Percentiles rank a stretch among this genome's conserved stretches.
phyloP scores from a whole-genome alignment of 1,140 invertebrate species.

The Microplitis demolitor region DNA sequence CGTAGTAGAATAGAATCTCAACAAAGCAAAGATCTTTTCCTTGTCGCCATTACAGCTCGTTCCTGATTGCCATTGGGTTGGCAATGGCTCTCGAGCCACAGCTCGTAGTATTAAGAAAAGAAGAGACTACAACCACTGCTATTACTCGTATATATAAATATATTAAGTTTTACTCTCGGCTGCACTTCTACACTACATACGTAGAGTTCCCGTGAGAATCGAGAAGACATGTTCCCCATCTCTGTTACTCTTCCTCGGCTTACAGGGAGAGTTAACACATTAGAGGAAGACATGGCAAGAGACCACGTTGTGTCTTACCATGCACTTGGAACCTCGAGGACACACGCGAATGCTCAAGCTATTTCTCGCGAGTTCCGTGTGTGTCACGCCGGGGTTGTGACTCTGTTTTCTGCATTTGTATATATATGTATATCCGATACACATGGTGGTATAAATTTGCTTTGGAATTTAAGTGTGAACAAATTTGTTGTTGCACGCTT shows the following conservation, averaged over 20 bases:
- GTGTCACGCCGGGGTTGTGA: slow-evolving; percentile 5
- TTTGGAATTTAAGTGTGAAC: slow-evolving; percentile 57
- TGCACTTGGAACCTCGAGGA: slow-evolving; percentile 39
- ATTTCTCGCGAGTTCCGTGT: slow-evolving; percentile 18
- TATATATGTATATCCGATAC: slow-evolving; percentile 17
- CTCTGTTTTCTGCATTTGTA: not conserved
- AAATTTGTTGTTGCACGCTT: slow-evolving; percentile 56
- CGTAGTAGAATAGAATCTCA: not conserved
- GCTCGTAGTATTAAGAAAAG: not conserved
- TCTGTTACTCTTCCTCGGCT: not conserved
- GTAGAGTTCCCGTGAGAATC: slow-evolving; percentile 39
- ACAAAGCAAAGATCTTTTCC: not conserved
- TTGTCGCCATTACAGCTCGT: slow-evolving; percentile 13
- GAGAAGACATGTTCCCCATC: slow-evolving; percentile 43
- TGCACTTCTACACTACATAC: no score
- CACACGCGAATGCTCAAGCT: slow-evolving; percentile 15
- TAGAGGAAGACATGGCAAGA: not conserved
- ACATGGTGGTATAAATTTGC: slow-evolving; percentile 47
- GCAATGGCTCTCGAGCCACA: slow-evolving; percentile 10
- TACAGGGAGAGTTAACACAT: not conserved
- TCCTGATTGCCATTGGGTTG: slow-evolving; percentile 20
- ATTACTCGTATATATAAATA: not conserved
- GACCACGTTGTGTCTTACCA: slow-evolving; percentile 3
- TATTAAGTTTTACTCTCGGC: not conserved
- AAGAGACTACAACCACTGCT: no score